Conservation (phyloP, 2,797 vertebrate genomes). For the Spatula versicolor region DNA sequence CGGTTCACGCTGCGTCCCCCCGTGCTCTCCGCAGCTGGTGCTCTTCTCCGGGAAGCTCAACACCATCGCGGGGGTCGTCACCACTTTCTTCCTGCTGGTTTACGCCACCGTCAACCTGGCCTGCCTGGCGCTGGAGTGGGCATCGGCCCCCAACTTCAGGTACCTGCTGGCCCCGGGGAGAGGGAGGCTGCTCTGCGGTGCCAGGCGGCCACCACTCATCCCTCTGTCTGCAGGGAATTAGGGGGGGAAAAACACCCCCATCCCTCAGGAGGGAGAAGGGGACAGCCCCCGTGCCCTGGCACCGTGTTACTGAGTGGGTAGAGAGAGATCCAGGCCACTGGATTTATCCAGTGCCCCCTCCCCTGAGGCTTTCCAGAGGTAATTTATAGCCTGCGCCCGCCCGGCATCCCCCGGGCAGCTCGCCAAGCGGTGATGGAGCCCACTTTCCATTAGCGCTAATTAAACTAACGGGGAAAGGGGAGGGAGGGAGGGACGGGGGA, state of each 20-base stretch:
- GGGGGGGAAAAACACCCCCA: neutral
- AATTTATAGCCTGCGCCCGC: slow-evolving; percentile 54
- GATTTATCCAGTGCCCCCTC: neutral
- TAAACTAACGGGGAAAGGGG: slow-evolving; percentile 48
- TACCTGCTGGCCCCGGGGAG: slow-evolving; percentile 21
- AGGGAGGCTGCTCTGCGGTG: neutral
- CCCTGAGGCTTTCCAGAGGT: slow-evolving; percentile 22
- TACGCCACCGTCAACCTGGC: slow-evolving; percentile 90
- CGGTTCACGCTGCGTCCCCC: neutral
- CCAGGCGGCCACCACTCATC: neutral
- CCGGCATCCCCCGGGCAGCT: slow-evolving; percentile 65
- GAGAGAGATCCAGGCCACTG: slow-evolving; percentile 4
- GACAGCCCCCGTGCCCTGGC: neutral
- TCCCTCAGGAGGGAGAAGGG: neutral
- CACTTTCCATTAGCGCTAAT: slow-evolving; percentile 78
- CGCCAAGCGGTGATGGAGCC: slow-evolving; percentile 70
- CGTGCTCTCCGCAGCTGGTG: slow-evolving; percentile 80
- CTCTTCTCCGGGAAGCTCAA: slow-evolving; percentile 92
- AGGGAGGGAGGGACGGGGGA: slow-evolving; percentile 11
- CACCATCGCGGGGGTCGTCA: slow-evolving; percentile 91
- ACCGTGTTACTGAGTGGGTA: neutral
- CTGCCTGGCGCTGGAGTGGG: slow-evolving; percentile 91
- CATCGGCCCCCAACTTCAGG: slow-evolving; percentile 95
- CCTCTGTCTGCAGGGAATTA: fast-evolving
- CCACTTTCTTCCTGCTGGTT: slow-evolving; percentile 92